phyloP scores from a whole-genome alignment of 2,797 vertebrate genomes.

The Coregonus suidteri region DNA sequence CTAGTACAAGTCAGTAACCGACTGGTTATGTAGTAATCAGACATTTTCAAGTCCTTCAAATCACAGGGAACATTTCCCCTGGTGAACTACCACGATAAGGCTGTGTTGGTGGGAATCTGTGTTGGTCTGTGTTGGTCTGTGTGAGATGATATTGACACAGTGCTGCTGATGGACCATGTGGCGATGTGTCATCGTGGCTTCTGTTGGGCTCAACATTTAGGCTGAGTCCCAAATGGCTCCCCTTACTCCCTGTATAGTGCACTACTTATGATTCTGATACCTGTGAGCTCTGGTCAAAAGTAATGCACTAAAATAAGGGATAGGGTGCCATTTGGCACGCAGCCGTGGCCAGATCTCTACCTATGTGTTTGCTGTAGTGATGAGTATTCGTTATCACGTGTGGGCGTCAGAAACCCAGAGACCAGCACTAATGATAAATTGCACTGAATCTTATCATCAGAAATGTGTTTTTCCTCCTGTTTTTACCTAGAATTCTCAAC shows the following conservation, averaged over 20 bases:
- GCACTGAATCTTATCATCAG: conserved; percentile 34
- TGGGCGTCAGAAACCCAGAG: conserved; percentile 68
- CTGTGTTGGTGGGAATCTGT: conserved; percentile 30
- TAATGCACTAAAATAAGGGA: not conserved
- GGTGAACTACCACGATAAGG: not conserved
- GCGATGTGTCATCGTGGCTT: conserved; percentile 79
- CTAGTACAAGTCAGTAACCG: not conserved
- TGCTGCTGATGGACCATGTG: conserved; percentile 75
- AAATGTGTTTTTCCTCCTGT: conserved; percentile 7
- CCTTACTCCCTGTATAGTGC: not conserved
- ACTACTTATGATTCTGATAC: not conserved
- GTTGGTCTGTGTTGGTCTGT: conserved; percentile 36
- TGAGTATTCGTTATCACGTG: conserved; percentile 80
- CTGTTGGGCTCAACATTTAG: conserved; percentile 75
- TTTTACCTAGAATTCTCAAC: not conserved
- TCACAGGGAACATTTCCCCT: not conserved
- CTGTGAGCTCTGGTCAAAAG: not conserved
- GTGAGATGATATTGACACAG: conserved; percentile 66
- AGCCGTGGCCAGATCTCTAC: conserved; percentile 22
- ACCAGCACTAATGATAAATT: conserved; percentile 41
- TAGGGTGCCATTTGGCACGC: not conserved
- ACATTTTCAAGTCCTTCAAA: not conserved
- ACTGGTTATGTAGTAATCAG: not conserved
- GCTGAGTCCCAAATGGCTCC: conserved; percentile 11
- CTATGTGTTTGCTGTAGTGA: conserved; percentile 68